Percentiles rank a stretch among this genome's conserved stretches.
phyloP scores from a whole-genome alignment of 2,113 vertebrate genomes.

The Sprattus sprattus region DNA sequence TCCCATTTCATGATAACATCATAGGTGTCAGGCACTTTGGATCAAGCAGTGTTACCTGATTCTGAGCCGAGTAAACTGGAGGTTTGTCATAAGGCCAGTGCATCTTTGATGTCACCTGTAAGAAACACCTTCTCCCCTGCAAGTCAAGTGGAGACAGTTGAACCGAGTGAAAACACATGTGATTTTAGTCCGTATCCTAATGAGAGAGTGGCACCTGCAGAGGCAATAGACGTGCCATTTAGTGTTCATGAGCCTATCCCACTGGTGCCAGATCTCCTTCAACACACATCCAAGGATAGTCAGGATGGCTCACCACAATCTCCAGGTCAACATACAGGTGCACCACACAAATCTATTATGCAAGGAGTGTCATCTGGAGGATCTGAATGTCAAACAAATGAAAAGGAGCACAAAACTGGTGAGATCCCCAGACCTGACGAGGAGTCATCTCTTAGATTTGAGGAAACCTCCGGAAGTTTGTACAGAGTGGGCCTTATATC shows the following conservation, averaged over 20 bases:
- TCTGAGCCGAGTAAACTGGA: constrained; percentile 11
- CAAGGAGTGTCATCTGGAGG: background rate
- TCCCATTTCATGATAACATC: constrained; percentile 62
- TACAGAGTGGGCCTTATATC: background rate
- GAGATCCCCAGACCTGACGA: background rate
- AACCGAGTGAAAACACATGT: constrained; percentile 34
- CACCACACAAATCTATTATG: background rate
- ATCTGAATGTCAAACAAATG: background rate
- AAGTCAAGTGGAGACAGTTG: constrained; percentile 37
- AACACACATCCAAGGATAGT: constrained; percentile 33
- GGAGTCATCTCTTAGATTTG: background rate
- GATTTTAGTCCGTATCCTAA: constrained; percentile 41
- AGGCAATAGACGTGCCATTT: background rate
- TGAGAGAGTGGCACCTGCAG: constrained; percentile 34
- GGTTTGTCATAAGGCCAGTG: background rate
- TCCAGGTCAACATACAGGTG: background rate
- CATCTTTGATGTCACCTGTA: constrained; percentile 24
- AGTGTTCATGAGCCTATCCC: constrained; percentile 25
- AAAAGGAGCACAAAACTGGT: background rate
- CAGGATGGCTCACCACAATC: constrained; percentile 32
- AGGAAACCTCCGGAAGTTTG: background rate
- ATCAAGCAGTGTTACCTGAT: constrained; percentile 54
- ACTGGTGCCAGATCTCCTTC: constrained; percentile 35
- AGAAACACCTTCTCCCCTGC: constrained; percentile 20
- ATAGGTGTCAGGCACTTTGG: constrained; percentile 56